These are phyloP conservation scores for Takifugu rubripes DNA, from an alignment of 2,797 vertebrate genomes.

Conservation along the genomic window DNA sequence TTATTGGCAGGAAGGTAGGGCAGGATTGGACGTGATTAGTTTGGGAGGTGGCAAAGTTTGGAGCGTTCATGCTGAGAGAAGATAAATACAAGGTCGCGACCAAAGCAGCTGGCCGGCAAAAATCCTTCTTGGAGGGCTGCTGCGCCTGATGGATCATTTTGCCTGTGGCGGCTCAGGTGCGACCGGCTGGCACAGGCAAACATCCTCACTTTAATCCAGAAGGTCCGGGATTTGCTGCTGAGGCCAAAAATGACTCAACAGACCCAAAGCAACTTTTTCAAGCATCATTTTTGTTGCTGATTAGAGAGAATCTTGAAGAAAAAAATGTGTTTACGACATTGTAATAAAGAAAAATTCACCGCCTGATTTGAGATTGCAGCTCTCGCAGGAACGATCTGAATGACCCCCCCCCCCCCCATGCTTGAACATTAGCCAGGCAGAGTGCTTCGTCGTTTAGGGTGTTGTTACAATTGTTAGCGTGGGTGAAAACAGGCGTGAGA, in stretches of 20 bases:
- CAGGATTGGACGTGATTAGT: constrained; percentile 59
- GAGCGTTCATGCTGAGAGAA: constrained; percentile 65
- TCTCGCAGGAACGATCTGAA: constrained; percentile 55
- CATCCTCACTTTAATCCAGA: constrained; percentile 11
- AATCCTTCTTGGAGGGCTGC: constrained; percentile 52
- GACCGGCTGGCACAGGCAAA: constrained; percentile 8
- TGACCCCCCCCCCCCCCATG: constrained; percentile 26
- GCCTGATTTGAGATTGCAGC: constrained; percentile 60
- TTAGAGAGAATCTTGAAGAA: not conserved
- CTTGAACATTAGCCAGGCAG: constrained; percentile 48
- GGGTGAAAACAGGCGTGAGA: constrained; percentile 68
- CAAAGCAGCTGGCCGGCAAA: constrained; percentile 45
- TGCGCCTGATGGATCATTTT: constrained; percentile 24
- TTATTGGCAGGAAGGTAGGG: constrained; percentile 14
- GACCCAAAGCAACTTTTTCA: not conserved
- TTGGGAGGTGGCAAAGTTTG: constrained; percentile 25
- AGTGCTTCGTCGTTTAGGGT: constrained; percentile 31
- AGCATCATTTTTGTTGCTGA: not conserved
- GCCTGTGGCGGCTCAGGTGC: constrained; percentile 3
- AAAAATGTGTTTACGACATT: not conserved
- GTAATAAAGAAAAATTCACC: not conserved
- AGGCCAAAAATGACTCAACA: not conserved
- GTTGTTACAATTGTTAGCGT: constrained; percentile 52
- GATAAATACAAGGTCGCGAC: constrained; percentile 63
- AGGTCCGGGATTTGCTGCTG: constrained; percentile 7